Conservation (phyloP, 2,797 vertebrate species). For the Gymnopithys bicolor region DNA sequence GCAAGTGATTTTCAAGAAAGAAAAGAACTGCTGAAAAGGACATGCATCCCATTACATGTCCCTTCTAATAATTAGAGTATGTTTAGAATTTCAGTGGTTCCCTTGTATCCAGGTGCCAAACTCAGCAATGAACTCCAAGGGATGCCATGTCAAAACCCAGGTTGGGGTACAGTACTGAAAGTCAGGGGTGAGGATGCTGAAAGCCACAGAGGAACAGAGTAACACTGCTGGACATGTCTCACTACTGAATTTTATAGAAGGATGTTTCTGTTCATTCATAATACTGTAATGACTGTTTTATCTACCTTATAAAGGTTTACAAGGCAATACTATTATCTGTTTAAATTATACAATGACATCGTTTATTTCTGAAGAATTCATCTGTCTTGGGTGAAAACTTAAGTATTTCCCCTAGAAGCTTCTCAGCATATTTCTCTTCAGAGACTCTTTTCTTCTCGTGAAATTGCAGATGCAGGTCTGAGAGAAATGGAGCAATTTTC, state of each 20-base stretch:
- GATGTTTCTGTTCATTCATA: neutral
- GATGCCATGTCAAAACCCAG: neutral
- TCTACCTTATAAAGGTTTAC: conserved; percentile 10
- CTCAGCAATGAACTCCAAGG: neutral
- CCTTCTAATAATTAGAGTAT: neutral
- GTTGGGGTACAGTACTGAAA: neutral
- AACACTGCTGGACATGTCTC: neutral
- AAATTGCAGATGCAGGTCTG: conserved; percentile 8
- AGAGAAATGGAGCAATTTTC: neutral
- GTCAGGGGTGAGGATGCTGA: neutral
- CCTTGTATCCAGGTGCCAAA: neutral
- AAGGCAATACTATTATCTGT: neutral
- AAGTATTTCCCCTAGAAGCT: neutral
- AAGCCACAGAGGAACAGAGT: neutral
- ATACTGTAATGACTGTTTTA: neutral
- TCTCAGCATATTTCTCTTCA: neutral
- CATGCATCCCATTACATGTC: neutral
- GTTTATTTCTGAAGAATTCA: neutral
- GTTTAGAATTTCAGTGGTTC: neutral
- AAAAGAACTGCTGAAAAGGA: neutral
- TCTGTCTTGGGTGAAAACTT: neutral
- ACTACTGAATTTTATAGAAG: neutral
- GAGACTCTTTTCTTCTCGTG: neutral
- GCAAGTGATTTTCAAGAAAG: neutral
- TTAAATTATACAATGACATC: neutral